Percentiles rank a stretch among this genome's conserved stretches.
Conservation (phyloP, 2,888 invertebrate species). For the Sarcophaga rosellei region DNA sequence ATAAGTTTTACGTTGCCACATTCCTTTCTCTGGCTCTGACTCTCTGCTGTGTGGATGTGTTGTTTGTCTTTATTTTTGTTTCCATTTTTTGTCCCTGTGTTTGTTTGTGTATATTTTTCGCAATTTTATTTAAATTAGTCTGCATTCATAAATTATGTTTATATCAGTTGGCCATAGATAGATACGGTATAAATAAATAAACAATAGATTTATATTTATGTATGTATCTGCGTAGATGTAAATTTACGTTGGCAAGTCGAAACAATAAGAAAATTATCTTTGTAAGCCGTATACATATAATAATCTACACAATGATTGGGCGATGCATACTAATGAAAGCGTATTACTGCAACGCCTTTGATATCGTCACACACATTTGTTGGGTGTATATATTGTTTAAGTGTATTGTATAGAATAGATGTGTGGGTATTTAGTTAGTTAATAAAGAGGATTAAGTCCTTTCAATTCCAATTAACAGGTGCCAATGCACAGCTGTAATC, state of each 20-base stretch:
- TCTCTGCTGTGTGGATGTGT: not conserved
- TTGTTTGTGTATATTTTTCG: slow-evolving; percentile 13
- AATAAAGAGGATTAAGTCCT: not conserved
- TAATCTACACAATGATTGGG: too few species aligned
- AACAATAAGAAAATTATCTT: slow-evolving; percentile 8
- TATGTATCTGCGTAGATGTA: slow-evolving; percentile 16
- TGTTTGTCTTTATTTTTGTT: not conserved
- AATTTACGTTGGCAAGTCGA: slow-evolving; percentile 42
- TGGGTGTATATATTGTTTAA: not conserved
- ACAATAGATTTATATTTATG: slow-evolving; percentile 62
- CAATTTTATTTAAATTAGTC: slow-evolving; percentile 57
- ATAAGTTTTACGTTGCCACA: not conserved
- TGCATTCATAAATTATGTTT: slow-evolving; percentile 69
- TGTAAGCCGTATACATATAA: not conserved
- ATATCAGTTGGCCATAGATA: slow-evolving; percentile 67
- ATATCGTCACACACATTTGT: slow-evolving; percentile 20
- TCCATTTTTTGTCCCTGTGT: not conserved
- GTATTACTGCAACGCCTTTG: slow-evolving; percentile 41
- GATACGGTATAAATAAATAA: slow-evolving; percentile 68
- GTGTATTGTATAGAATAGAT: not conserved
- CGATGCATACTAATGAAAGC: slow-evolving; percentile 34
- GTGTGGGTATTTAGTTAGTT: not conserved
- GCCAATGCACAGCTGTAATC: not conserved
- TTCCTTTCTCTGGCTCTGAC: too few species aligned
- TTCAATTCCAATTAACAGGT: not conserved